These are phyloP conservation scores for Pachyseris speciosa DNA, from an alignment of 64 coral and sea anemone genomes.

Conservation along the genomic window DNA sequence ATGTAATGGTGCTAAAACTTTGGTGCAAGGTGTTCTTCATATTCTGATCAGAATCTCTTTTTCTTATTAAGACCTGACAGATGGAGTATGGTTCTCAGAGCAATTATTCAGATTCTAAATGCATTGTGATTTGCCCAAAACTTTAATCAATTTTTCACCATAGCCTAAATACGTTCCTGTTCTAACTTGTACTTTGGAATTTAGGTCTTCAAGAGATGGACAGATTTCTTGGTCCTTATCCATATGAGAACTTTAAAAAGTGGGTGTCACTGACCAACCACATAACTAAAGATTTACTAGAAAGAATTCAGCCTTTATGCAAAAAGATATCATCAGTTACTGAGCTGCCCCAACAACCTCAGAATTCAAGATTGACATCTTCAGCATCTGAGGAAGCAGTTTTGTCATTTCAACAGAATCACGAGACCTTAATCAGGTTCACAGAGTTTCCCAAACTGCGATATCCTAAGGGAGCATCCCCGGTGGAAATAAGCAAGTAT, in stretches of 20 bases:
- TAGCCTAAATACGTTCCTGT: neutral
- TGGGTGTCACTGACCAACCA: slow-evolving; percentile 90
- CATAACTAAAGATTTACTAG: slow-evolving; percentile 71
- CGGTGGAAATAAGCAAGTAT: slow-evolving; percentile 81
- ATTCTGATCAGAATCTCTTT: too few relatives aligned
- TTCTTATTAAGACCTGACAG: too few relatives aligned
- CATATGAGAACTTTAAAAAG: slow-evolving; percentile 93
- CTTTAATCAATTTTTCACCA: too few relatives aligned
- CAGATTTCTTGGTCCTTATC: slow-evolving; percentile 81
- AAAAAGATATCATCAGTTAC: slow-evolving; percentile 88
- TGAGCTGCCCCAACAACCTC: slow-evolving; percentile 52
- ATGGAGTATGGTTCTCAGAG: too few relatives aligned
- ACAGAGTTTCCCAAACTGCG: slow-evolving; percentile 64
- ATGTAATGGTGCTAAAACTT: too few relatives aligned
- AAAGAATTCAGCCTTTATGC: slow-evolving; percentile 80
- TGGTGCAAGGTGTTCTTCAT: too few relatives aligned
- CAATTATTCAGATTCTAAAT: too few relatives aligned
- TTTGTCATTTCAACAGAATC: neutral
- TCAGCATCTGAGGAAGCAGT: neutral
- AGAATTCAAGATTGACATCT: neutral
- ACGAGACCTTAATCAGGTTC: slow-evolving; percentile 75
- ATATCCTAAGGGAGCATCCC: slow-evolving; percentile 71
- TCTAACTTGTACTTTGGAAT: neutral
- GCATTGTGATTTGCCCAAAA: too few relatives aligned
- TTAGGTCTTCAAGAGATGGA: slow-evolving; percentile 93